Conservation (phyloP, 2,888 invertebrate species). For the Nysson spinosus region DNA sequence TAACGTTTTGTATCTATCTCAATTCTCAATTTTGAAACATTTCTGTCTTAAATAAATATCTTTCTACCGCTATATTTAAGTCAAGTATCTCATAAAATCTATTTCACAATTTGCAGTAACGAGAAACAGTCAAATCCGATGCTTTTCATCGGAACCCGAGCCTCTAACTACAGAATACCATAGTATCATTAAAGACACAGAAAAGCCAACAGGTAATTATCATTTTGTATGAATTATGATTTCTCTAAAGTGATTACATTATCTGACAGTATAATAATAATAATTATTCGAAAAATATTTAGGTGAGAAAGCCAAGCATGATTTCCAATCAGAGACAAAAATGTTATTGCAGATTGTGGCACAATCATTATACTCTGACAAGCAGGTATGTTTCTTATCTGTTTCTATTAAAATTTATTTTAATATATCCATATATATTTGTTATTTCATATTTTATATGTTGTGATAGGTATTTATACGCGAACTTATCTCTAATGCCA, state of each 20-base stretch:
- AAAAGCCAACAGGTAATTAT: slow-evolving; percentile 79
- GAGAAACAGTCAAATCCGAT: slow-evolving; percentile 46
- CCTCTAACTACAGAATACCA: slow-evolving; percentile 77
- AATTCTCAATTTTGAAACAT: background rate
- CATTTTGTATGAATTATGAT: background rate
- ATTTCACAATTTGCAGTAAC: background rate
- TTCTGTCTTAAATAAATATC: background rate
- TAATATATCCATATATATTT: background rate
- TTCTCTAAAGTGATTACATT: background rate
- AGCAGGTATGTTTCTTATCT: no score
- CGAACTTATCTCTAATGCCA: slow-evolving; percentile 97
- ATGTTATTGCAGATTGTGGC: slow-evolving; percentile 98
- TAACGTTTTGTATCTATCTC: slow-evolving; percentile 14
- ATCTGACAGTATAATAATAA: no score
- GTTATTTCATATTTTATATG: background rate
- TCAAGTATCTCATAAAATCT: background rate
- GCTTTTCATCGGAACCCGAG: slow-evolving; percentile 71
- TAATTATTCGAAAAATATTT: slow-evolving; percentile 30
- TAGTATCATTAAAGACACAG: slow-evolving; percentile 81
- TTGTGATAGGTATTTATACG: slow-evolving; percentile 90
- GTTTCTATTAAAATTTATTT: background rate
- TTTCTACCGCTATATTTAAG: background rate
- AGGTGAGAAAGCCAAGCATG: slow-evolving; percentile 85
- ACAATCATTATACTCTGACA: slow-evolving; percentile 97
- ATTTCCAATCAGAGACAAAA: slow-evolving; percentile 97